A percentile compares a stretch with the other conserved stretches of the same genome.
Conservation (phyloP, 2,113 vertebrate species). For the Menura novaehollandiae region DNA sequence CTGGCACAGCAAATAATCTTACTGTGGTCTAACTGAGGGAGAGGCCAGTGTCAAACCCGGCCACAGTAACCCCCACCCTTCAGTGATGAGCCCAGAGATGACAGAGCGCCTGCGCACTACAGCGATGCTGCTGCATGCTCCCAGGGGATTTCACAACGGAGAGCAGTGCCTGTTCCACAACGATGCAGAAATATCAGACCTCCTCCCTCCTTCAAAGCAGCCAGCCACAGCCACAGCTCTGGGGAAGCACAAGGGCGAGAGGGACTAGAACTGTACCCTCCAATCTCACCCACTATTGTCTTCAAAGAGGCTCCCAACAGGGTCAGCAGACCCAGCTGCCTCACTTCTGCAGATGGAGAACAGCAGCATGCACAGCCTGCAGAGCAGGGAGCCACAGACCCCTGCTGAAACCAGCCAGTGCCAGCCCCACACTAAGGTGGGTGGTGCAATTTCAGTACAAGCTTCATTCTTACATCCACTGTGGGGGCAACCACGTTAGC, state of each 20-base stretch:
- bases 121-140: accelerated
- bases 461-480: neutral
- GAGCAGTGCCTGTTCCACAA: neutral
- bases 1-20: conserved; percentile 18
- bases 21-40: neutral
- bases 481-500: neutral
- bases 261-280: neutral
- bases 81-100: neutral
- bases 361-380: neutral
- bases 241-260: neutral
- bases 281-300: neutral
- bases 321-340: neutral
- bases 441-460: neutral
- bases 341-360: neutral
- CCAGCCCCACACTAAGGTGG: neutral
- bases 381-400: neutral
- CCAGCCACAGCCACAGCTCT: neutral
- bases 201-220: neutral
- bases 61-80: neutral
- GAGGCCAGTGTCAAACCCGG: neutral
- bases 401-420: neutral
- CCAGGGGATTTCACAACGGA: neutral
- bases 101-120: neutral
- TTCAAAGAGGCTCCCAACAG: neutral
- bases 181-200: neutral